Base-by-base conservation (phyloP, 2,888 invertebrate species). In the Shargacucullia verbasci region DNA sequence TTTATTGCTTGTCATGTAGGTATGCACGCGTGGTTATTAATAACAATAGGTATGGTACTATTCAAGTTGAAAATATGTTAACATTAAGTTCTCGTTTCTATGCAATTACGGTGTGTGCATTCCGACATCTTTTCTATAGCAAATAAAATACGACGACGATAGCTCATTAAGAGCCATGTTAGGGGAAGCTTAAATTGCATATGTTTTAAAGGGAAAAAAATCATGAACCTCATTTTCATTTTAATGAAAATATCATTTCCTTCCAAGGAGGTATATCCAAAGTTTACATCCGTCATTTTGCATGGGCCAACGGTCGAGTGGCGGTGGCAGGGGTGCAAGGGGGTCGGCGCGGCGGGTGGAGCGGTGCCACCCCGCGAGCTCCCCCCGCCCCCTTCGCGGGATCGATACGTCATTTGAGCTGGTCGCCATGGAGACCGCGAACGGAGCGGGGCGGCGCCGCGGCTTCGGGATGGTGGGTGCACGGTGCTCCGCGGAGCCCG, bases 391-490 rank as follows among this genome's bases (percentile, higher is more conserved):
- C 87, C 90, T 89, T 76, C 90, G 91, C 89, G 92, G 93, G 93
- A 93, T 93, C 93, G 92, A 94, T 94, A 94, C 94, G 94, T 94
- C 94, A 94, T 94, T 94, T 91, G 92, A 93, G 93, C 91, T 87
- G 93, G 94, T 94, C 90, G 90, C 93, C 94, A 94, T 94, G 94
- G 93, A 92, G 89, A 94, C 94, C 93, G 93, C 93, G 94, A 91
- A 88, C 87, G 83, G 91, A 88, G 92, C 92, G 92, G 91, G 92
- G 92, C 90, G 92, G 91, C 91, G 92, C 91, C 91, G 89, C 90
- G 88, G 87, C 87, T 85, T 85, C 84, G 87, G 80, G 81, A 83
- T 83, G 88, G 84, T 84, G 89, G 87, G 87, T 88, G 90, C 91
- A 89, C 89, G 87, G 87, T 86, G 84, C 87, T 84, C 83, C 85